A percentile compares a stretch with the other conserved stretches of the same genome.
Conservation (phyloP, 1,140 invertebrate genomes). For the honey bee (Apis mellifera) region DNA sequence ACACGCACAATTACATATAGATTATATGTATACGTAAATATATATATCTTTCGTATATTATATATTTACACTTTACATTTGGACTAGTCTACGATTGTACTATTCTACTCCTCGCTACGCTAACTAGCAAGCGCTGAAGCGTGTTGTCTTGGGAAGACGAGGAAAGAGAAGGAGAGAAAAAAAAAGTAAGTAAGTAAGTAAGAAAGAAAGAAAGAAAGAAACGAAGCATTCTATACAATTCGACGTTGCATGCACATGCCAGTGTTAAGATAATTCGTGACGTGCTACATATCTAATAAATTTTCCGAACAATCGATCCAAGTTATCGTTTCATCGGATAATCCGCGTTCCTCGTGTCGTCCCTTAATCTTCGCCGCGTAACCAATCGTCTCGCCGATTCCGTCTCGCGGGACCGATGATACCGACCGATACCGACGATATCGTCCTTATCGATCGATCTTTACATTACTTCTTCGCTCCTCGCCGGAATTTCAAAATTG, state of each 20-base stretch:
- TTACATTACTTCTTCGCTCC: too few species aligned
- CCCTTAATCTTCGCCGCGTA: background rate
- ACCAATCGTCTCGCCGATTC: background rate
- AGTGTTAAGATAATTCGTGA: slow-evolving; percentile 45
- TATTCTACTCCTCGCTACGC: slow-evolving; percentile 18
- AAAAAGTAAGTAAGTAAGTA: background rate
- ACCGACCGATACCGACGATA: background rate
- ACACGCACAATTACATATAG: slow-evolving; percentile 45
- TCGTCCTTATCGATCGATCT: background rate
- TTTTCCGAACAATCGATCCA: slow-evolving; percentile 19
- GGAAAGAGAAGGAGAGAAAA: background rate
- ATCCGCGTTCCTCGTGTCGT: background rate
- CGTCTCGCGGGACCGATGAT: too few species aligned
- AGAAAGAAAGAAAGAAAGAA: background rate
- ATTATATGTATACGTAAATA: slow-evolving; percentile 35
- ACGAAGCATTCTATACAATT: slow-evolving; percentile 53
- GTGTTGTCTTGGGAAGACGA: background rate
- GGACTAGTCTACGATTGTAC: background rate
- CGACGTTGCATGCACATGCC: slow-evolving; percentile 68
- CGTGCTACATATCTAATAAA: slow-evolving; percentile 50
- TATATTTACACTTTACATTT: slow-evolving; percentile 38
- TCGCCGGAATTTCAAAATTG: too few species aligned
- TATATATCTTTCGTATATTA: slow-evolving; percentile 10
- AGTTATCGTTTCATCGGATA: slow-evolving; percentile 27
- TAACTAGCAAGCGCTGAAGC: slow-evolving; percentile 32